Percentiles rank a stretch among this genome's conserved stretches.
Evolutionary conservation across 64 coral and sea anemone species (phyloP).

Genomic region (Exaiptasia diaphana): DNA sequence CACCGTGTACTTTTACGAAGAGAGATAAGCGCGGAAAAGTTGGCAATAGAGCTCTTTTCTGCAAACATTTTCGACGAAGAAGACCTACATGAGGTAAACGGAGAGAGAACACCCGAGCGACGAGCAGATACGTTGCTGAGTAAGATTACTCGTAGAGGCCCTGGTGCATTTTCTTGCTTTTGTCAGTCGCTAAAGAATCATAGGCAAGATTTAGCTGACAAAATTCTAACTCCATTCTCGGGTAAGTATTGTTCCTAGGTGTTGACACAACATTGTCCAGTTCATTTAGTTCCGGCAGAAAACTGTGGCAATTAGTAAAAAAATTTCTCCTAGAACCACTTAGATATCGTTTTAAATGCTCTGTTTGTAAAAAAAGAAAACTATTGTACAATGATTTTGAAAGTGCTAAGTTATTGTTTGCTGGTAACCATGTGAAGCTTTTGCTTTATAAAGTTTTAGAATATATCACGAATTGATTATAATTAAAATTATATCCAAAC

Average conservation of each 20-base stretch:
- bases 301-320: too few species aligned
- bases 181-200: not conserved
- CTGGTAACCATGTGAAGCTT: too few species aligned
- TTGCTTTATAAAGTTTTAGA: too few species aligned
- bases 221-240: not conserved
- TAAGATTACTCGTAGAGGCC: not conserved
- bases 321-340: too few species aligned
- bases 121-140: conserved; percentile 8
- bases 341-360: too few species aligned
- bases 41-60: not conserved
- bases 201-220: not conserved
- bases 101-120: not conserved
- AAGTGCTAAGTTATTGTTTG: too few species aligned
- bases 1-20: not conserved
- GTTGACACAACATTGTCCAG: too few species aligned
- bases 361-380: too few species aligned
- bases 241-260: not conserved
- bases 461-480: too few species aligned
- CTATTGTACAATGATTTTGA: too few species aligned
- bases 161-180: not conserved
- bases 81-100: not conserved
- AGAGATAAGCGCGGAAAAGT: not conserved
- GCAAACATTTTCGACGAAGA: not conserved
- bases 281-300: too few species aligned
- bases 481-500: too few species aligned